Conservation (phyloP, 2,797 vertebrate species). For the Distichodus sexfasciatus region DNA sequence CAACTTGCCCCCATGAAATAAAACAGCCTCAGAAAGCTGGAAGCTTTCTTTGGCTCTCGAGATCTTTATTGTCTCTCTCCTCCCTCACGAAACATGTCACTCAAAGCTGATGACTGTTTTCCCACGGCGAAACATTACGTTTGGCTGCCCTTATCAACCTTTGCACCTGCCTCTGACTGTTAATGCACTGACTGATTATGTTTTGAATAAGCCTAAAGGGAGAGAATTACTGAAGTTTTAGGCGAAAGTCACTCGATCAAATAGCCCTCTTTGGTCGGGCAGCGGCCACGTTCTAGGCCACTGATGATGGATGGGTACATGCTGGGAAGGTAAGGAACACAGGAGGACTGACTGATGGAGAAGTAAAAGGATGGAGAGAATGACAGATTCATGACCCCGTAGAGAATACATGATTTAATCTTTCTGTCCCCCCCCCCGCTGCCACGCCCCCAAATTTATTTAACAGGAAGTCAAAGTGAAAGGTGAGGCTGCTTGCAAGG, state of each 20-base stretch:
- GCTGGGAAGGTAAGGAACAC: slow-evolving; percentile 27
- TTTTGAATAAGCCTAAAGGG: slow-evolving; percentile 11
- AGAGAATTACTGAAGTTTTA: slow-evolving; percentile 26
- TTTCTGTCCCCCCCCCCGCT: too few species aligned
- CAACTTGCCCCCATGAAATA: too few species aligned
- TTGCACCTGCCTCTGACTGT: slow-evolving; percentile 13
- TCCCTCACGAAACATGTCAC: not conserved
- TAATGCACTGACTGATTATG: slow-evolving; percentile 38
- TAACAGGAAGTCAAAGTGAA: not conserved
- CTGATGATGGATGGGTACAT: slow-evolving; percentile 29
- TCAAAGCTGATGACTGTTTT: slow-evolving; percentile 10
- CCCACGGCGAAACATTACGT: not conserved
- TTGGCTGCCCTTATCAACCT: slow-evolving; percentile 41
- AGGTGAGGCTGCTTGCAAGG: not conserved
- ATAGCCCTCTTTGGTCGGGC: not conserved
- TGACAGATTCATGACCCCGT: slow-evolving; percentile 14
- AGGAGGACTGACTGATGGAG: slow-evolving; percentile 24
- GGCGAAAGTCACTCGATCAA: slow-evolving; percentile 28
- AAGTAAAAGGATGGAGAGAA: slow-evolving; percentile 20
- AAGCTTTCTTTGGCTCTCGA: too few species aligned
- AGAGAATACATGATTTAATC: slow-evolving; percentile 29
- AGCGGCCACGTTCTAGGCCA: not conserved
- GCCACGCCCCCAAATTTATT: not conserved
- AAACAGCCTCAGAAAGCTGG: too few species aligned
- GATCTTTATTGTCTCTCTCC: too few species aligned